Evolutionary conservation across 2,888 invertebrate genomes (phyloP).

Genomic region (Andrena flavipes): DNA sequence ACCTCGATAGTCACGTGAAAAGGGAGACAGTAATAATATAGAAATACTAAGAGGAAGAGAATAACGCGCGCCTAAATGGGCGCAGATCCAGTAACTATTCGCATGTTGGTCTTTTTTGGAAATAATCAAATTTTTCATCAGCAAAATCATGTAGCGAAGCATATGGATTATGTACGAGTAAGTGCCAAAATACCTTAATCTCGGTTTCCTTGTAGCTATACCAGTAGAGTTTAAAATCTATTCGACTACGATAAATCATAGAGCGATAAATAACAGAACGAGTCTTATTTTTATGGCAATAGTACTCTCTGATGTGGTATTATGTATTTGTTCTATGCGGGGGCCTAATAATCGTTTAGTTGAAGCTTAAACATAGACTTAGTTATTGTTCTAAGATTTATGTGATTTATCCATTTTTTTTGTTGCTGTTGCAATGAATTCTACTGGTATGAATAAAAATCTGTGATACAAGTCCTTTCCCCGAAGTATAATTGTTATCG

Average conservation of each 20-base stretch:
- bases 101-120: slow-evolving; percentile 33
- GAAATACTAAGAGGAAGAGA: slow-evolving; percentile 67
- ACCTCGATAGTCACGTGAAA: slow-evolving; percentile 36
- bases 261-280: slow-evolving; percentile 54
- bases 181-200: slow-evolving; percentile 69
- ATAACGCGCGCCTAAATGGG: slow-evolving; percentile 26
- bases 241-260: slow-evolving; percentile 57
- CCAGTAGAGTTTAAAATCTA: slow-evolving; percentile 65
- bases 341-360: slow-evolving; percentile 15
- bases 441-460: slow-evolving; percentile 35
- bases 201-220: slow-evolving; percentile 67
- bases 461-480: slow-evolving; percentile 16
- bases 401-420: slow-evolving; percentile 8
- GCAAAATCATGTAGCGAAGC: slow-evolving; percentile 69
- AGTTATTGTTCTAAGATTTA: slow-evolving; percentile 31
- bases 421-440: slow-evolving; percentile 7
- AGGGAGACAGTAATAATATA: slow-evolving; percentile 50
- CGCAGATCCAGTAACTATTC: slow-evolving; percentile 28
- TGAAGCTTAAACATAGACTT: slow-evolving; percentile 35
- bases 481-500: slow-evolving; percentile 18
- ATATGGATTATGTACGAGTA: slow-evolving; percentile 71
- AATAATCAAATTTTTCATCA: slow-evolving; percentile 56
- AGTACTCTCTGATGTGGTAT: background rate
- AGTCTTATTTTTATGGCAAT: slow-evolving; percentile 50
- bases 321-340: slow-evolving; percentile 31